A percentile compares a stretch with the other conserved stretches of the same genome.
These are phyloP conservation scores for Acromyrmex heyeri DNA, from an alignment of 1,140 invertebrate genomes.

Conservation along the genomic window DNA sequence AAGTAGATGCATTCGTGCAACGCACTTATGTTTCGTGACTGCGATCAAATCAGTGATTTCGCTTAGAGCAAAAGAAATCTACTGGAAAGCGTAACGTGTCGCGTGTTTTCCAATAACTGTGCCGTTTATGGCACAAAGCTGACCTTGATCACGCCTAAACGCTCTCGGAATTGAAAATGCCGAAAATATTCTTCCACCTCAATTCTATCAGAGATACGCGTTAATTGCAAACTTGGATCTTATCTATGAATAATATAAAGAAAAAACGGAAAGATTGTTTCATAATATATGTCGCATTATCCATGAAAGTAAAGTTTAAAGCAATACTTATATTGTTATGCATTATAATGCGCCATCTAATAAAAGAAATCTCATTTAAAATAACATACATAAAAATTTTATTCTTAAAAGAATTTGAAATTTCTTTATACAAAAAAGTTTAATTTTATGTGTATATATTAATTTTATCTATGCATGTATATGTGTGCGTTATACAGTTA, in stretches of 20 bases:
- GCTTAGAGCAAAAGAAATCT: constrained; percentile 46
- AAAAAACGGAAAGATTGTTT: not conserved
- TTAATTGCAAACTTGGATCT: not conserved
- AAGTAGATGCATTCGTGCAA: constrained; percentile 17
- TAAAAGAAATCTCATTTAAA: not conserved
- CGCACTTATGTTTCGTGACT: constrained; percentile 45
- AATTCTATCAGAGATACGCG: constrained; percentile 22
- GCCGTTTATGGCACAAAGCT: constrained; percentile 67
- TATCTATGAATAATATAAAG: not conserved
- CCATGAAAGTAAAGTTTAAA: not conserved
- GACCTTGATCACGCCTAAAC: constrained; percentile 58
- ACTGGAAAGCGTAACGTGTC: constrained; percentile 59
- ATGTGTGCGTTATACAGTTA: not conserved
- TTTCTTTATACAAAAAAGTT: not conserved
- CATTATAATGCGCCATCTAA: not conserved
- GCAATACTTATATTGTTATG: not conserved
- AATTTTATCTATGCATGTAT: too few species aligned
- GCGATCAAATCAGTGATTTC: constrained; percentile 52
- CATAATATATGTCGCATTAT: not conserved
- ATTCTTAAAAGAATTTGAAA: not conserved
- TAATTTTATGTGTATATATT: not conserved
- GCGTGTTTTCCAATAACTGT: constrained; percentile 68
- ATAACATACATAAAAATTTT: not conserved
- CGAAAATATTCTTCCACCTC: constrained; percentile 26
- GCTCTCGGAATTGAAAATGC: constrained; percentile 47